Conservation (phyloP, 1,140 invertebrate genomes). For the Drosophila suzukii region DNA sequence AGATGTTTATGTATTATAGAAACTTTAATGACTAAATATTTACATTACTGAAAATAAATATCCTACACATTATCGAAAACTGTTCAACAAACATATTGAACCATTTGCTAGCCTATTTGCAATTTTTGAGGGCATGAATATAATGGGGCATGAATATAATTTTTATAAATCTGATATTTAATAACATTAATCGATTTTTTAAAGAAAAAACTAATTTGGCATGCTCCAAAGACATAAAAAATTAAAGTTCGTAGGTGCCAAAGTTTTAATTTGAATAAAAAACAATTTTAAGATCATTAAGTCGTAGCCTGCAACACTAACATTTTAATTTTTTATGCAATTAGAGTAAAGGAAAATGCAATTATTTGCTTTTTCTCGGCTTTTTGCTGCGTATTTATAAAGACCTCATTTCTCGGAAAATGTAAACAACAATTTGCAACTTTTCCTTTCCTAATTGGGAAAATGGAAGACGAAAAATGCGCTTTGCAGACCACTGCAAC, state of each 20-base stretch:
- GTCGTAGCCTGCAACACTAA: neutral
- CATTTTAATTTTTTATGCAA: neutral
- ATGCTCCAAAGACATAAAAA: too few relatives aligned
- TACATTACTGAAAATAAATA: neutral
- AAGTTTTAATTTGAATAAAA: neutral
- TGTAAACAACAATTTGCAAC: slow-evolving; percentile 11
- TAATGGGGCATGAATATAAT: too few relatives aligned
- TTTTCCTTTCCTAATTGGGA: neutral
- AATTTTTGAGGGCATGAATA: neutral
- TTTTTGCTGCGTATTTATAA: neutral
- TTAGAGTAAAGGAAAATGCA: neutral
- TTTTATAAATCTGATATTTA: too few relatives aligned
- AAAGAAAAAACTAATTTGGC: too few relatives aligned
- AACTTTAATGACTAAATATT: slow-evolving; percentile 3
- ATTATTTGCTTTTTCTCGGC: neutral
- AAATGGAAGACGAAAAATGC: neutral
- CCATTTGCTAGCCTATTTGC: slow-evolving; percentile 2
- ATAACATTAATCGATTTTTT: too few relatives aligned
- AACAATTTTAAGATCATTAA: neutral
- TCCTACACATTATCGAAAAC: neutral
- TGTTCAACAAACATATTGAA: neutral
- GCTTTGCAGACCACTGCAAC: too few relatives aligned
- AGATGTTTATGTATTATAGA: neutral
- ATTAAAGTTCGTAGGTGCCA: too few relatives aligned
- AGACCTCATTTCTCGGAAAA: neutral